Percentiles rank a stretch among this genome's conserved stretches.
Evolutionary conservation across 2,113 vertebrate species (phyloP).

Genomic region (Eublepharis macularius): DNA sequence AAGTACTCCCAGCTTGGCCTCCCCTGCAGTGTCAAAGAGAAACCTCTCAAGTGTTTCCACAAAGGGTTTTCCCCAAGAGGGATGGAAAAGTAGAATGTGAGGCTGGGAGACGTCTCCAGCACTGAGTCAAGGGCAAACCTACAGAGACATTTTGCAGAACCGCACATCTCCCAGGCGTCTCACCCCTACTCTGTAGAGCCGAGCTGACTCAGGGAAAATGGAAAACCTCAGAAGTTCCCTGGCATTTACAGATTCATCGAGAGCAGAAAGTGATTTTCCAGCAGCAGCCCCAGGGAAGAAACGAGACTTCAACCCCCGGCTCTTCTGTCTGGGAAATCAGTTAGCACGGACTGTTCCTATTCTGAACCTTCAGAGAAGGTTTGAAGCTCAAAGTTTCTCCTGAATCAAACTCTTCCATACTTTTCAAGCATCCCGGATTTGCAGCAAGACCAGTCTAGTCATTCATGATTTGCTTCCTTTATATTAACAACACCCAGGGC

Average conservation of each 20-base stretch:
- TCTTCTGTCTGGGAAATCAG: background rate
- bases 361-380: background rate
- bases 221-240: constrained; percentile 3
- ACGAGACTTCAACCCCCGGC: background rate
- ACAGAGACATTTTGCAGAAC: background rate
- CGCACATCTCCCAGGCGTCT: background rate
- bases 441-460: background rate
- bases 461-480: background rate
- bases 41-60: background rate
- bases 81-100: background rate
- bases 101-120: background rate
- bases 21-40: background rate
- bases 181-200: background rate
- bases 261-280: constrained; percentile 16
- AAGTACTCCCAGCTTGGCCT: background rate
- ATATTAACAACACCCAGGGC: no score
- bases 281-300: background rate
- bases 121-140: background rate
- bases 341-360: no score
- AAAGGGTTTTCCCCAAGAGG: background rate
- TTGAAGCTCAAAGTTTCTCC: background rate
- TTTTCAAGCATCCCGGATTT: background rate
- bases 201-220: constrained; percentile 17
- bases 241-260: background rate
- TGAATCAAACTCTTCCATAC: background rate